Conservation (phyloP, 1,140 invertebrate genomes). For the Phthorimaea operculella region DNA sequence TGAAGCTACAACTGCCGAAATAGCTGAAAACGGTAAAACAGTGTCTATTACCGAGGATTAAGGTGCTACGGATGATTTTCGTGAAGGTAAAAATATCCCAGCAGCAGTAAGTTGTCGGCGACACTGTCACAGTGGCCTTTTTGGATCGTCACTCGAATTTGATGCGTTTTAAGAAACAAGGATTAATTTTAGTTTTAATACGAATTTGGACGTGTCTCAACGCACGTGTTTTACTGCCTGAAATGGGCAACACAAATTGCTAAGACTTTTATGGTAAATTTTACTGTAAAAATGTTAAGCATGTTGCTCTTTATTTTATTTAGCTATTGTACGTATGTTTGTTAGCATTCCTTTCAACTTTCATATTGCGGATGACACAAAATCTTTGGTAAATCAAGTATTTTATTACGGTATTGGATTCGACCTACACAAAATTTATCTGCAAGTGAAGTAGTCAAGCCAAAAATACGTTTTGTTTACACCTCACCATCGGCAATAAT, state of each 20-base stretch:
- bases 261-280: conserved; percentile 15
- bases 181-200: conserved; percentile 51
- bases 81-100: conserved; percentile 20
- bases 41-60: conserved; percentile 4
- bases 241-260: conserved; percentile 2
- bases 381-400: too few relatives aligned
- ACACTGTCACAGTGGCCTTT: conserved; percentile 43
- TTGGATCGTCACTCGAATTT: conserved; percentile 52
- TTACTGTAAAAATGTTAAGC: neutral
- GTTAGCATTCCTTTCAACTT: too few relatives aligned
- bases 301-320: neutral
- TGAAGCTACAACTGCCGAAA: conserved; percentile 5
- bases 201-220: conserved; percentile 35
- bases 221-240: conserved; percentile 13
- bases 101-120: conserved; percentile 49
- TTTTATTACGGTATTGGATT: too few relatives aligned
- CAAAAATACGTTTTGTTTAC: too few relatives aligned
- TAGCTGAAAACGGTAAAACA: neutral
- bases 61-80: neutral
- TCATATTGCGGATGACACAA: too few relatives aligned
- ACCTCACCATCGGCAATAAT: too few relatives aligned
- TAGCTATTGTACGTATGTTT: too few relatives aligned
- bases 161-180: conserved; percentile 50
- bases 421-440: too few relatives aligned
- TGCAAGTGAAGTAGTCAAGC: too few relatives aligned